These are phyloP conservation scores for Galleria mellonella DNA, from an alignment of 1,140 invertebrate genomes.

Conservation along the genomic window DNA sequence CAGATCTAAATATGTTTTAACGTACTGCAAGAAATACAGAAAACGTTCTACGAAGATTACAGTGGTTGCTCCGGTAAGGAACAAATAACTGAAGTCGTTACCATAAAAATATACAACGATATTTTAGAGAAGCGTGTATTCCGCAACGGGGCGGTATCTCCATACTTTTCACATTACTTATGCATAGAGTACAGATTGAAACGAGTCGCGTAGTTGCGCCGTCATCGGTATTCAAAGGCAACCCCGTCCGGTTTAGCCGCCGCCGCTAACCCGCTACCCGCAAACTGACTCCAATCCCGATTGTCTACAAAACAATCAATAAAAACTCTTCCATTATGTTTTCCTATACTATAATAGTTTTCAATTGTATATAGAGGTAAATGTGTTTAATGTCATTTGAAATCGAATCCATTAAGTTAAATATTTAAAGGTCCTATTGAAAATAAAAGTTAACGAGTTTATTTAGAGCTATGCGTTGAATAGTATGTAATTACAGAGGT, in stretches of 20 bases:
- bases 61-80: constrained; percentile 19
- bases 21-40: no score
- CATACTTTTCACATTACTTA: constrained; percentile 71
- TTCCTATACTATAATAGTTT: not conserved
- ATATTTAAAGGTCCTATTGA: no score
- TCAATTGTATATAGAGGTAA: no score
- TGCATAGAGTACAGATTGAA: constrained; percentile 71
- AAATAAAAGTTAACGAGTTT: no score
- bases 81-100: constrained; percentile 53
- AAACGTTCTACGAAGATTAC: not conserved
- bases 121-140: constrained; percentile 50
- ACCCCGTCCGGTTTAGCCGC: constrained; percentile 1
- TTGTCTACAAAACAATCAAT: constrained; percentile 3
- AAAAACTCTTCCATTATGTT: not conserved
- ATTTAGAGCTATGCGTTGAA: no score
- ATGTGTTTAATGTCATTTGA: no score
- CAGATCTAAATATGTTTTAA: no score
- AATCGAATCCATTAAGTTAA: no score
- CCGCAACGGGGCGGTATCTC: constrained; percentile 42
- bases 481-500: no score
- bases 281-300: not conserved
- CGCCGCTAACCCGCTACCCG: not conserved
- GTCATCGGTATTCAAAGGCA: constrained; percentile 8
- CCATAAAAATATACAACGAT: constrained; percentile 56
- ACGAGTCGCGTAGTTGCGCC: constrained; percentile 51